Percentiles rank a stretch among this genome's conserved stretches.
Evolutionary conservation across 1,140 invertebrate species (phyloP).

Genomic region (Helicoverpa zea): DNA sequence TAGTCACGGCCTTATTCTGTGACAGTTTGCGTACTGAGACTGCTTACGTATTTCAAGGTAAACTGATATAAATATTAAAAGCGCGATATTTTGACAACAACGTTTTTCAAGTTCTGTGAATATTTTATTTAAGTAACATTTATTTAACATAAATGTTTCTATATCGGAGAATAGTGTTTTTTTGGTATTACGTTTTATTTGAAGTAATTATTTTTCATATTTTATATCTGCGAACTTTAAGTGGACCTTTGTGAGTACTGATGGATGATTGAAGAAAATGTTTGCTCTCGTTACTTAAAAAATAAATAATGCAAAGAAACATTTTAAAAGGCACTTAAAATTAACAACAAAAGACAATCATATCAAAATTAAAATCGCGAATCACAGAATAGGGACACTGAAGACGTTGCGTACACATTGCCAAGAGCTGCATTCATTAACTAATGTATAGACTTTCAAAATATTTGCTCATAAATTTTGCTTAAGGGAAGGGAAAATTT

Average conservation of each 20-base stretch:
- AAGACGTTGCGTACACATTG: conserved; percentile 71
- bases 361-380: not conserved
- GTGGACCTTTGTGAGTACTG: no score
- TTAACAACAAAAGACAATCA: no score
- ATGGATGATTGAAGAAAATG: no score
- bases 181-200: no score
- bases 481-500: conserved; percentile 68
- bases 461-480: conserved; percentile 81
- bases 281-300: not conserved
- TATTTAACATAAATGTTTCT: no score
- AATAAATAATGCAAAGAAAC: not conserved
- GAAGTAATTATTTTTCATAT: no score
- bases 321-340: not conserved
- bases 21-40: not conserved
- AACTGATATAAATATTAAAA: not conserved
- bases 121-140: not conserved
- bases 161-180: no score
- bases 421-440: conserved; percentile 81
- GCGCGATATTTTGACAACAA: not conserved
- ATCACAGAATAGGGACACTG: conserved; percentile 64
- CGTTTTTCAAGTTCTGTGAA: not conserved
- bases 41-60: not conserved
- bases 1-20: conserved; percentile 70
- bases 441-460: conserved; percentile 82
- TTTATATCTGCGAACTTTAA: no score